Base-by-base conservation (phyloP, 2,113 vertebrate genomes). In the Corythornis vintsioides region DNA sequence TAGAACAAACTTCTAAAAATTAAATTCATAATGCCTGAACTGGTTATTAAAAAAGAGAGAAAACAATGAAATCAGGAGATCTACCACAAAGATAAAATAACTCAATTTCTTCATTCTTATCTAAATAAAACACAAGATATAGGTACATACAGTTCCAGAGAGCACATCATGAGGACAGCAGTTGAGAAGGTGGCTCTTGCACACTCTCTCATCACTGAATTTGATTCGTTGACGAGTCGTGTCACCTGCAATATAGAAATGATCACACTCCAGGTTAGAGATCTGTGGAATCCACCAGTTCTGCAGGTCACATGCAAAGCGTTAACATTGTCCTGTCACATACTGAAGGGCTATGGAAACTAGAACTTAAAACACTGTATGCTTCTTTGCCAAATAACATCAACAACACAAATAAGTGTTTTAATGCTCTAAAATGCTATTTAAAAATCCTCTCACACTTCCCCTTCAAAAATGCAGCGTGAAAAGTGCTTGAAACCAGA, bases 131-230 rank as follows among this genome's bases (percentile, higher is more conserved):
- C 42, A 60, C 0, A 5, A 56, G 11, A 82, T 61, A 65, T 61
- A 63, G 89, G 80, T 97, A 98, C 99, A 86, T 97, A 99, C 99
- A 56, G 99, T 99, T 98, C 99, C 99, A 91, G 99, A 99, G 84
- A 99, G 98, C 80, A 99, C 99, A 95, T 99, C 99, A 52, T 99
- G 99, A 84, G 99, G 99, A 95, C 99, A 99, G 90, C 99, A 99
- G 97, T 99, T 99, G 96, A 99, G 98, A 78, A 99, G 98, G 84
- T 99, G 99, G 97, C 99, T 99, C 98, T 99, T 99, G 97, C 99
- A 99, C 65, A 99, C 99, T 96, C 98, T 98, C 85, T 99, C 99
- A 95, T 99, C 99, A 72, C 98, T 98, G 97, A 99, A 99, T 96
- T 99, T 99, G 96, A 99, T 99, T 96, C 99, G 98, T 87, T 99